phyloP scores from a whole-genome alignment of 2,113 vertebrate species.

The Colinus virginianus region DNA sequence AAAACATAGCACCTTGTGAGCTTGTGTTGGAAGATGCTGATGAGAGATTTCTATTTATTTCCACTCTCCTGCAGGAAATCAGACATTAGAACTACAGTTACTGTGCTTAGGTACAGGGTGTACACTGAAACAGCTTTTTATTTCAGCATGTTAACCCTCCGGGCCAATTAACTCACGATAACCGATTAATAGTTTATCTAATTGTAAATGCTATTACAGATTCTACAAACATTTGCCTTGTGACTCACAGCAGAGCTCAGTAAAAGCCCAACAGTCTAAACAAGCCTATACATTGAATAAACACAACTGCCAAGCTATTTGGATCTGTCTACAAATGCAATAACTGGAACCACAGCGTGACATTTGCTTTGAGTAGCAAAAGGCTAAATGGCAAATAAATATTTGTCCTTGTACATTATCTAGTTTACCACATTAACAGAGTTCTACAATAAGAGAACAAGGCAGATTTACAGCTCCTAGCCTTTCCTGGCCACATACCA shows the following conservation, averaged over 20 bases:
- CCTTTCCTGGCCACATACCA: not conserved
- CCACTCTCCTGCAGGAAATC: not conserved
- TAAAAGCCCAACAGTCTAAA: conserved; percentile 54
- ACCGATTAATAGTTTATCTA: conserved; percentile 35
- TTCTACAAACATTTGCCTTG: conserved; percentile 51
- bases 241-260: conserved; percentile 23
- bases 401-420: conserved; percentile 40
- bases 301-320: conserved; percentile 44
- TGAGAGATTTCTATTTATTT: conserved; percentile 30
- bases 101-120: not conserved
- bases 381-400: conserved; percentile 56
- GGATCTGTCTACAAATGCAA: conserved; percentile 42
- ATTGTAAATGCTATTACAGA: not conserved
- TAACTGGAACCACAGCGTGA: conserved; percentile 13
- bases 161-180: conserved; percentile 14
- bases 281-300: conserved; percentile 48
- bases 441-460: not conserved
- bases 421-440: not conserved
- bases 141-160: conserved; percentile 33
- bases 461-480: not conserved
- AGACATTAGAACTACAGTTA: not conserved
- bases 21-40: conserved; percentile 9
- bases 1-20: not conserved
- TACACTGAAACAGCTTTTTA: conserved; percentile 19
- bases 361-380: conserved; percentile 45